Base-by-base conservation (phyloP, 2,113 vertebrate genomes). In the Egretta garzetta region DNA sequence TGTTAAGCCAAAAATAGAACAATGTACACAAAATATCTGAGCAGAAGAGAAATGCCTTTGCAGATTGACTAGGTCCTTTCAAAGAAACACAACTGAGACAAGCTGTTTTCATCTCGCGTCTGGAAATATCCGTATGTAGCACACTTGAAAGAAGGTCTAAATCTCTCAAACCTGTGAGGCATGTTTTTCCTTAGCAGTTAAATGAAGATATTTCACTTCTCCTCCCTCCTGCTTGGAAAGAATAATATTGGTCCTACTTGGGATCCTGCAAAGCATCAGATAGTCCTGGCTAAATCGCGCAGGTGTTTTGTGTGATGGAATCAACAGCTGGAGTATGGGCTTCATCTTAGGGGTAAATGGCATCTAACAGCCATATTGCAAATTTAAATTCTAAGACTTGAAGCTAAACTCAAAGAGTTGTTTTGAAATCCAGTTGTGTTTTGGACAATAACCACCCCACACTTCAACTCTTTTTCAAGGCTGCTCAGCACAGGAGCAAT, bases 141-240 rank as follows among this genome's bases (percentile, higher is more conserved):
- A 90, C 50, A 90, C 27, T 67, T 83, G 41, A 87, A 95, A 96
- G 58, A 37, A 94, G 49, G 37, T 39, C 81, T 91, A n/a, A 86
- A 71, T 79, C 83, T 76, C 93, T 93, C 79, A 66, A 74, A 91
- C 33, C 28, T n/a, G 60, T 2, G 5, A 95, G 81, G 72, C 43
- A 32, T 91, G 9, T 88, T 90, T 95, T 93, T 88, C 49, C 41
- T 92, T 55, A 91, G 70, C 60, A 97, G 66, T 81, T 80, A 86
- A 88, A 94, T 90, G 52, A 96, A 94, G 74, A n/a, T 81, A 90
- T 68, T 90, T 95, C 72, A 77, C 70, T 97, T 87, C 56, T 73
- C 66, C 76, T 94, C 41, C 59, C 66, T 86, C 32, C 47, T 80
- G 21, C 74, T 88, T 63, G 73, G 66, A 92, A 91, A 73, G 33